Conservation (phyloP, 2,797 vertebrate species). For the Clamator glandarius region DNA sequence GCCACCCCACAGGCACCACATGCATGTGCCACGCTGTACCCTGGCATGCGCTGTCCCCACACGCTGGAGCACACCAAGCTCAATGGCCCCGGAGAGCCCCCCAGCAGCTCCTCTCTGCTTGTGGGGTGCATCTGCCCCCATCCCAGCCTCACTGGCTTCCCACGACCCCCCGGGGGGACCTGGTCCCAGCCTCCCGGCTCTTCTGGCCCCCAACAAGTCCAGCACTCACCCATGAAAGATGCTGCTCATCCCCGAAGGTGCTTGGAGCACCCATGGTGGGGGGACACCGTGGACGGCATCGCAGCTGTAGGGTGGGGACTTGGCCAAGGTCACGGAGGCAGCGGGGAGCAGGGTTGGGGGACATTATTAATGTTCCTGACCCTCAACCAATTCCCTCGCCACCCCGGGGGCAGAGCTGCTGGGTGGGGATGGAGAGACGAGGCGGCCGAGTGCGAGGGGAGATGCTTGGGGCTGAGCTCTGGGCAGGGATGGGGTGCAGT, state of each 20-base stretch:
- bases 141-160: neutral
- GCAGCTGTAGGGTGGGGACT: neutral
- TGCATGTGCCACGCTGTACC: neutral
- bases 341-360: neutral
- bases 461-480: neutral
- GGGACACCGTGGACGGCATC: neutral
- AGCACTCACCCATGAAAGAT: neutral
- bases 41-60: neutral
- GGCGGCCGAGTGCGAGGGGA: neutral
- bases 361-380: neutral
- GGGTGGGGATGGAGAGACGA: neutral
- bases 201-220: neutral
- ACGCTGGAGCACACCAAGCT: rapidly evolving
- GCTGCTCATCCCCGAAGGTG: neutral
- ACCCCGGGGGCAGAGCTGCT: rapidly evolving
- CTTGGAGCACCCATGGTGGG: neutral
- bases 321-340: neutral
- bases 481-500: neutral
- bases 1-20: neutral
- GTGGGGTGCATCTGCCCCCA: neutral
- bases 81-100: rapidly evolving
- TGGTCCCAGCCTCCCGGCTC: neutral
- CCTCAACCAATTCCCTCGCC: neutral
- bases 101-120: neutral
- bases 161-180: rapidly evolving